These are phyloP conservation scores for Aeoliscus strigatus DNA, from an alignment of 2,797 vertebrate species.

Conservation along the genomic window DNA sequence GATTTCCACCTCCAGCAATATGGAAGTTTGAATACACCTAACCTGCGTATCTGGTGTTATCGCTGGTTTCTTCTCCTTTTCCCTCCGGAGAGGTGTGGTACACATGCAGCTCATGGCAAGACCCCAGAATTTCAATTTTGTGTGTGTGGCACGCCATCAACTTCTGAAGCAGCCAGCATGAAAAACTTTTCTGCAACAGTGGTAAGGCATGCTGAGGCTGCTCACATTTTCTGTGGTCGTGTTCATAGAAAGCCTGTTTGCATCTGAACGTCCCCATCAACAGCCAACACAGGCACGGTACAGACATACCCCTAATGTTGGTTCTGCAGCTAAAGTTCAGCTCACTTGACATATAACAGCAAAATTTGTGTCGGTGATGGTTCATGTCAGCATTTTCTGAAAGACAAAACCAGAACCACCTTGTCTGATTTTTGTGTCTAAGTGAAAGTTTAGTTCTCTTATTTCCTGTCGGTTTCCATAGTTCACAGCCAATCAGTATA, in stretches of 20 bases:
- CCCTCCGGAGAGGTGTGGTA: too few species aligned
- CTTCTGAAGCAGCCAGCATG: conserved; percentile 17
- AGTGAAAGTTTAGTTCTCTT: conserved; percentile 3
- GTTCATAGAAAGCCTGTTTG: conserved; percentile 18
- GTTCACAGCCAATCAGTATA: too few species aligned
- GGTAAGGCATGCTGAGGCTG: conserved; percentile 3
- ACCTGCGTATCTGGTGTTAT: not conserved
- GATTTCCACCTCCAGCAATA: conserved; percentile 16
- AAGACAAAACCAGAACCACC: not conserved
- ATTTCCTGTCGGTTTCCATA: not conserved
- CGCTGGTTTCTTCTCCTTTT: too few species aligned
- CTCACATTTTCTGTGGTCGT: conserved; percentile 25
- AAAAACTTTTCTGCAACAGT: conserved; percentile 3
- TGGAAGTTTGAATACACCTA: conserved; percentile 16
- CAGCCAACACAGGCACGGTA: conserved; percentile 2
- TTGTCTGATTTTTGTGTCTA: conserved; percentile 3
- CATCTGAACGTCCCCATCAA: conserved; percentile 14
- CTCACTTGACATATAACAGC: not conserved
- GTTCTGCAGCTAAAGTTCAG: conserved; percentile 20
- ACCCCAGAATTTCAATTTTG: not conserved
- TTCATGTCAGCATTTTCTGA: not conserved
- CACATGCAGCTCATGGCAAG: not conserved
- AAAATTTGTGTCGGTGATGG: conserved; percentile 9
- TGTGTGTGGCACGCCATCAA: not conserved
- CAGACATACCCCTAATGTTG: conserved; percentile 4